phyloP scores from a whole-genome alignment of 2,797 vertebrate species.

The Heliangelus exortis region DNA sequence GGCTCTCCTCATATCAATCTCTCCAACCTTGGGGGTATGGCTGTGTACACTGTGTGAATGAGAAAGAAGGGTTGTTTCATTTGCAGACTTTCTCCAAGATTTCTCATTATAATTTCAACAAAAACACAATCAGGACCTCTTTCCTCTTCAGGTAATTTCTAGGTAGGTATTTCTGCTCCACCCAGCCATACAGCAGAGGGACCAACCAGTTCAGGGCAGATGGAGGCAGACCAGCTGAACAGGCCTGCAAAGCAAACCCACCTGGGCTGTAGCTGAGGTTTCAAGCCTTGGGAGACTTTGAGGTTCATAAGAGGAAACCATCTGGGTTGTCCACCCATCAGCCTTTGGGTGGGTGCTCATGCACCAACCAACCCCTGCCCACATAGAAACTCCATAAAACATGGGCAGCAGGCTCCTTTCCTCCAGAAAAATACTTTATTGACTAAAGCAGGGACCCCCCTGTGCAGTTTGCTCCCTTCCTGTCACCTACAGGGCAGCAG shows the following conservation, averaged over 20 bases:
- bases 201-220: no score
- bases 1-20: constrained; percentile 92
- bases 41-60: constrained; percentile 89
- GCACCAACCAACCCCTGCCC: not conserved
- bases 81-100: not conserved
- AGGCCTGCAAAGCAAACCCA: not conserved
- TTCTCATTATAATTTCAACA: not conserved
- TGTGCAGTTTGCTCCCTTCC: not conserved
- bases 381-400: not conserved
- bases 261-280: not conserved
- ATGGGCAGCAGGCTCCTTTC: not conserved
- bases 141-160: no score
- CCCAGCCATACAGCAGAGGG: no score
- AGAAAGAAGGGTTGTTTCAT: constrained; percentile 30
- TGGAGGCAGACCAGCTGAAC: no score
- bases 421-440: not conserved
- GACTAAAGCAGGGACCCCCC: not conserved
- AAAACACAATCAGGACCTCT: not conserved
- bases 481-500: not conserved
- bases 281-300: not conserved
- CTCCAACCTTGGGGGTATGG: constrained; percentile 97
- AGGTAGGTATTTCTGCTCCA: no score
- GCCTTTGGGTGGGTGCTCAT: not conserved
- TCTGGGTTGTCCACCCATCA: not conserved
- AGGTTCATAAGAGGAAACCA: not conserved